Base-by-base conservation (phyloP, 2,113 vertebrate genomes). In the Lophochroa leadbeateri region DNA sequence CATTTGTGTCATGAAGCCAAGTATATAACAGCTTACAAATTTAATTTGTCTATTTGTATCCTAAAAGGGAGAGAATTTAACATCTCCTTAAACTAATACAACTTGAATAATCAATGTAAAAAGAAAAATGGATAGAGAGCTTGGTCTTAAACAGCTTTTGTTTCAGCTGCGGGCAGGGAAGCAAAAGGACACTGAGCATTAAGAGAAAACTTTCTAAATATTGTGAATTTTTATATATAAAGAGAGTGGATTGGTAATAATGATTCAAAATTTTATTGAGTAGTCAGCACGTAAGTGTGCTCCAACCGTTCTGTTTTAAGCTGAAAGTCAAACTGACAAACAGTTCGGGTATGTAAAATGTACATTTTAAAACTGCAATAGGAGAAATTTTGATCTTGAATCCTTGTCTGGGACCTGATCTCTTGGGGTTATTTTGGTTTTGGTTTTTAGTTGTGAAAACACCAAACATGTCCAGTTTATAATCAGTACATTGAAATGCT, bases 401-500 rank as follows among this genome's bases (percentile, higher is more conserved):
- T 98, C 96, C 98, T 98, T 98, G 98, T 98, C 98, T 97, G 97
- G 97, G 98, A 98, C 98, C 98, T 98, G 97, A 86, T 98, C 97
- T 97, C 92, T 97, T 88, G 95, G 92, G 93, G 80, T 97, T 95
- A 57, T 79, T 86, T 94, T 94, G 90, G 88, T 96, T 96, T 95
- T 94, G 90, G 88, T 98, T 98, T 97, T 97, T 98, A 97, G 97
- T 98, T 98, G 98, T 98, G 98, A 95, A 98, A 97, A 97, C 98
- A 99, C 98, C 98, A 98, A 98, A 98, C 98, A 97, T 98, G 96
- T 99, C 98, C 98, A 97, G 97, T 98, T 99, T 98, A 97, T 98
- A 97, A 98, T 98, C 97, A 98, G 85, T 97, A 97, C 97, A 96
- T 98, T 98, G 97, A 98, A 98, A 99, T 98, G 98, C 98, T 99